Evolutionary conservation across 2,888 invertebrate species (phyloP).

Genomic region (Trimorus sp.): DNA sequence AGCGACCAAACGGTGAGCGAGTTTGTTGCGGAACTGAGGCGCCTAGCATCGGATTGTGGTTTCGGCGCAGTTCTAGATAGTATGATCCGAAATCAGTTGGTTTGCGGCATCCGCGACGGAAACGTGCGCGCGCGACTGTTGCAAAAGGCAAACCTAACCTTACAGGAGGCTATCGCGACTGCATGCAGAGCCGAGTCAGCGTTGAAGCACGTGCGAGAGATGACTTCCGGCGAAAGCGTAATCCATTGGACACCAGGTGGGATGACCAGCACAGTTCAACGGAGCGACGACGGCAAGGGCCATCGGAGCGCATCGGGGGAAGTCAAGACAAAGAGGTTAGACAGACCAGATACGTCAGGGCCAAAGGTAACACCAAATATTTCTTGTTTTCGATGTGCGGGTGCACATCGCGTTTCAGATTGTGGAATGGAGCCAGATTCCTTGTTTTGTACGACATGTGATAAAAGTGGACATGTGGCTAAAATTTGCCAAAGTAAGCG

Average conservation of each 20-base stretch:
- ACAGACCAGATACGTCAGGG: neutral
- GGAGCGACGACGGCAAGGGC: neutral
- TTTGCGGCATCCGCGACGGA: constrained; percentile 30
- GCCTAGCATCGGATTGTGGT: constrained; percentile 25
- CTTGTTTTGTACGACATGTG: constrained; percentile 17
- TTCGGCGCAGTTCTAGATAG: constrained; percentile 16
- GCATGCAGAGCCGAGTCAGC: constrained; percentile 27
- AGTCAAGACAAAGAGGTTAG: neutral
- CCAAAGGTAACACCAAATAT: neutral
- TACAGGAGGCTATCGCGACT: constrained; percentile 17
- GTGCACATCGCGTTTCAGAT: constrained; percentile 8
- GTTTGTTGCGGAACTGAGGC: constrained; percentile 32
- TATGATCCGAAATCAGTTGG: constrained; percentile 41
- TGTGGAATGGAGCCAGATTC: constrained; percentile 35
- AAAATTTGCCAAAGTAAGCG: constrained; percentile 31
- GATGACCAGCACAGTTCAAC: neutral
- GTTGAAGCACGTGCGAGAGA: constrained; percentile 16
- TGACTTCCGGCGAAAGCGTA: constrained; percentile 8
- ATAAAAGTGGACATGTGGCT: constrained; percentile 17
- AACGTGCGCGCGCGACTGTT: constrained; percentile 27
- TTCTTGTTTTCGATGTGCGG: constrained; percentile 35
- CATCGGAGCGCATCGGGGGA: too few relatives aligned
- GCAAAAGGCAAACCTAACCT: constrained; percentile 12
- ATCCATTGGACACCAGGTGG: constrained; percentile 6
- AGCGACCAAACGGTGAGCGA: constrained; percentile 14